Evolutionary conservation across 2,888 invertebrate species (phyloP), one percentile per base, ranked within the genome.

Genomic region (Octonoba sinensis): DNA sequence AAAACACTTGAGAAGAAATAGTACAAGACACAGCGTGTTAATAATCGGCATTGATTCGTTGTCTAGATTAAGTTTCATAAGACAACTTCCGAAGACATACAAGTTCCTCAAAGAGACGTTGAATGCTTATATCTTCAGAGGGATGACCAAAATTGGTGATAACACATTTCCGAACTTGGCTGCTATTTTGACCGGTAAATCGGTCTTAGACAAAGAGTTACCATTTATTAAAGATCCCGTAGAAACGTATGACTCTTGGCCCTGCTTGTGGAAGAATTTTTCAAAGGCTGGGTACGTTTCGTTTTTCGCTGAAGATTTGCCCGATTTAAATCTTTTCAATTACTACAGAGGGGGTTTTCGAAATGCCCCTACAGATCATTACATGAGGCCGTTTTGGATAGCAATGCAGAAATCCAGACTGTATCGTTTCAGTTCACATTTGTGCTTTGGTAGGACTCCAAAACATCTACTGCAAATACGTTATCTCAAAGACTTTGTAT

Each of bases 161-260:
- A 97, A 97, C 88, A 97, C 97, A 0, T 96, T 94, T 87, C 96
- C 96, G 0, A 97, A 97, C 88, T 88, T 97, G 82, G 91, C 94
- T 12, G 94, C 97, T 0, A 91, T 95, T 84, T 89, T 96, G 20
- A 92, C 93, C 0, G 96, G 96, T 0, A 83, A 83, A 56, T 69
- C 62, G 20, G 73, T 75, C 12, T 36, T 57, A 11, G 64, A 64
- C 8, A 57, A 69, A 20, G 76, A 73, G 36, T 75, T 84, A 6
- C 84, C 82, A 15, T 51, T 72, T 20, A 59, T 71, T 13, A 73
- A 56, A 18, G 89, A 90, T 16, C 87, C 89, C 0, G 88, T 89
- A 0, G 69, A 49, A 44, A 90, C 91, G 22, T 95, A 94, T 87
- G 96, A 96, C 87, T 89, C 91, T 16, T 96, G 96, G 86, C 92